A percentile compares a stretch with the other conserved stretches of the same genome.
These are phyloP conservation scores for Epizoanthus illoricatus DNA, from an alignment of 92 coral and sea anemone species.

Conservation along the genomic window DNA sequence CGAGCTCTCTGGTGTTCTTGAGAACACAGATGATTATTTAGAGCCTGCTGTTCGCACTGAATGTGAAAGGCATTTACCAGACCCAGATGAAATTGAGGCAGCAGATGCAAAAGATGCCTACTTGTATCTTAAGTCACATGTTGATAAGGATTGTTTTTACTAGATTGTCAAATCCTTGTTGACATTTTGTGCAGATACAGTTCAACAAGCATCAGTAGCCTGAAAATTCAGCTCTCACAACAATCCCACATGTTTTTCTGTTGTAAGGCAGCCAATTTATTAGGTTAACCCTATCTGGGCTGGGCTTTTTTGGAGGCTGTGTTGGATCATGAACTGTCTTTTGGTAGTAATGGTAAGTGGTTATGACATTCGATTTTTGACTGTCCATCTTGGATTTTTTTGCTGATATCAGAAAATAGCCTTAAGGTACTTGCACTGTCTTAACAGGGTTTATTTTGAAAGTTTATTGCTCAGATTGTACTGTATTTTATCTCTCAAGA, in stretches of 20 bases:
- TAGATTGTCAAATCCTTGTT: background rate
- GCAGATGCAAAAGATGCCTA: conserved; percentile 44
- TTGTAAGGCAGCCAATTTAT: background rate
- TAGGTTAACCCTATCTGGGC: conserved; percentile 4
- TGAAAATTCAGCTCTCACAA: background rate
- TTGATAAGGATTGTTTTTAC: conserved; percentile 12
- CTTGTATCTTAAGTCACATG: conserved; percentile 31
- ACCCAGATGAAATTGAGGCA: conserved; percentile 24
- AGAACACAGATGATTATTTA: conserved; percentile 42
- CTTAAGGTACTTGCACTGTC: too few relatives aligned
- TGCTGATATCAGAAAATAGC: background rate
- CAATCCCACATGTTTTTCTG: background rate
- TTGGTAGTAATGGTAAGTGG: conserved; percentile 3
- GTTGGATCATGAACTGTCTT: background rate
- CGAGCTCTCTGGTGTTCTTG: conserved; percentile 38
- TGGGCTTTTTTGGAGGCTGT: background rate
- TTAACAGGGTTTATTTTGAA: too few relatives aligned
- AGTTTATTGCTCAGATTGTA: too few relatives aligned
- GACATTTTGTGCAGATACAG: conserved; percentile 1
- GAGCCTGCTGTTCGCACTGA: conserved; percentile 11
- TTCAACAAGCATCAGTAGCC: background rate
- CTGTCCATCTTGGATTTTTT: background rate
- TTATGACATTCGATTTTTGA: background rate
- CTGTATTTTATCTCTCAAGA: too few relatives aligned
- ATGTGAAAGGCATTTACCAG: conserved; percentile 43